Evolutionary conservation across 2,113 vertebrate genomes (phyloP), one percentile per base, ranked within the genome.

Genomic region (Oncorhynchus masou): DNA sequence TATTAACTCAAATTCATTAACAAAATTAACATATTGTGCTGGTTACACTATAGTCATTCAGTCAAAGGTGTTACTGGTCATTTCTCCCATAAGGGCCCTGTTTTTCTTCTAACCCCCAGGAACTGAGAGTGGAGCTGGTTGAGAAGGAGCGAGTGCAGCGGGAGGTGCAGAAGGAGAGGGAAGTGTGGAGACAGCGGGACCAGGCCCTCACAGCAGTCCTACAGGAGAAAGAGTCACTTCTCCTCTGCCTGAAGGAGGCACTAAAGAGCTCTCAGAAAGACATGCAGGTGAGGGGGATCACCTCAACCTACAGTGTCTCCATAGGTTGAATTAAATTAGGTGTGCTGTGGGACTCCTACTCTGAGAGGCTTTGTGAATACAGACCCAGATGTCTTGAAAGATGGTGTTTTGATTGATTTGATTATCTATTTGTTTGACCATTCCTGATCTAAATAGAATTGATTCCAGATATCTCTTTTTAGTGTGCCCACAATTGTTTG

Each of bases 161-260:
- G 79, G 90, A 92, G 67, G 77, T 81, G 73, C 87, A 89, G 74
- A 85, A 87, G 24, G 93, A 94, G 84, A 83, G 74, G 74, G 89
- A 86, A 70, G 51, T 91, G 74, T 91, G 89, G 89, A 86, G 85
- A 25, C 83, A 83, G 78, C 83, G 83, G 48, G 92, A 94, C 19
- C 75, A 73, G 0, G 86, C 90, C 29, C 80, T 93, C 19, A 64
- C 75, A 5, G 77, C 80, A 0, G 74, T 90, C 20, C 81, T 94
- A 82, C 79, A 85, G 68, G 93, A 94, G 78, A 93, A 93, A 76
- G 91, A 95, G 4, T 69, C 74, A 13, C 81, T 93, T 68, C 87
- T 93, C 45, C 69, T 25, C 31, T 73, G 68, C 22, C 86, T 93
- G 48, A 88, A 87, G 72, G 88, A 87, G 70, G 91, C 91, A 6